Base-by-base conservation (phyloP, 2,113 vertebrate species). In the Bubo blakistoni region DNA sequence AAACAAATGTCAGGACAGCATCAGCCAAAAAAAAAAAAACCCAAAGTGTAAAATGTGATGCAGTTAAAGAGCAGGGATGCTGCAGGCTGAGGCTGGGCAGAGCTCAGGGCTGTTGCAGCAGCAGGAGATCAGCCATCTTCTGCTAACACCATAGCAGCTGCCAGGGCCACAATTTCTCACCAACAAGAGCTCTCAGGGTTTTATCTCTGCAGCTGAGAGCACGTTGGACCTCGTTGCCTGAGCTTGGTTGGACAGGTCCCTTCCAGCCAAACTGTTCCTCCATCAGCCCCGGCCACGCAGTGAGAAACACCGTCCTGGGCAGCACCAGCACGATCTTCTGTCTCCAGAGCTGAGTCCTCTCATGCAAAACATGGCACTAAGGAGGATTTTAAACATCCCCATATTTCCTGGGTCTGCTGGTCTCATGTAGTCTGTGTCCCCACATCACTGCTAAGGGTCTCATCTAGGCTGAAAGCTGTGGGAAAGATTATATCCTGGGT, bases 291-390 rank as follows among this genome's bases (percentile, higher is more conserved):
- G 4, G 36, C 5, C 67, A 25, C 0, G 0, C 14, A 21, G 42
- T 9, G 44, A 46, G 62, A 16, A 49, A 22, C 0, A 0, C 13
- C 0, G 0, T 10, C 46, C 46, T 0, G 4, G 55, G 34, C 26
- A 65, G 32, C 71, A 51, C 20, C 62, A 27, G 54, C 47, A 20
- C 0, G 0, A 34, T 13, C n/a, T 3, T 10, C 51, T 24, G 20
- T 36, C 91, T 21, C 34, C 70, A 36, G 57, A 38, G 30, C 46
- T 14, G 61, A 13, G 49, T 1, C 2, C 5, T 8, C 63, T 54
- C 30, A 10, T 1, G 8, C n/a, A 8, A 52, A 81, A 46, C 65
- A 7, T 7, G 52, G 38, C 19, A 3, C n/a, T 25, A 10, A 26
- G 58, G 51, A 42, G 27, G 20, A 30, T 30, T 85, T 49, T 15